Evolutionary conservation across 2,113 vertebrate genomes (phyloP).

Genomic region (Sapayoa aenigma): DNA sequence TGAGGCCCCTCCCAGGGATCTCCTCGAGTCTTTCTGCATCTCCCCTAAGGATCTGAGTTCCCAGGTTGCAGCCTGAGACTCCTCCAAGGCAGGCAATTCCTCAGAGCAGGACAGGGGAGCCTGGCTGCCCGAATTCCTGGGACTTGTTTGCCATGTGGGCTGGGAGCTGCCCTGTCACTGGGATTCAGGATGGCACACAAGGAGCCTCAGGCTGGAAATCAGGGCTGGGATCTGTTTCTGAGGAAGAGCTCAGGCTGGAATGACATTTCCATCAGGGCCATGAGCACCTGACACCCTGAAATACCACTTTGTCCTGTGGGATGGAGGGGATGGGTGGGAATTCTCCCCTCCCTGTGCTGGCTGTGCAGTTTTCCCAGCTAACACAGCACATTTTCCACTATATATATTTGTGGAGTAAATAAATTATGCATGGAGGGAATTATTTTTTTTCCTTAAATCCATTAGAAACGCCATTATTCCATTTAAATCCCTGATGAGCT

Average conservation of each 20-base stretch:
- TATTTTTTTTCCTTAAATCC: not conserved
- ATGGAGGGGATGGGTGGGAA: not conserved
- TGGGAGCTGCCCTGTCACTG: too few species aligned
- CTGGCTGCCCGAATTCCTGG: fast-evolving
- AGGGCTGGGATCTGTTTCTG: not conserved
- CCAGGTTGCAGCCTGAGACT: not conserved
- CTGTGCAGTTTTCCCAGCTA: not conserved
- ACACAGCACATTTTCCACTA: not conserved
- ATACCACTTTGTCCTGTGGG: not conserved
- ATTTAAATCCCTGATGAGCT: constrained; percentile 26
- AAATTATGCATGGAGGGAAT: constrained; percentile 4
- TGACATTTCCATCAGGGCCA: not conserved
- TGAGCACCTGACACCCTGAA: not conserved
- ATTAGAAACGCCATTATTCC: not conserved
- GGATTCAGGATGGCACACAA: not conserved
- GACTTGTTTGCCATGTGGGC: fast-evolving
- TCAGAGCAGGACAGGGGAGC: not conserved
- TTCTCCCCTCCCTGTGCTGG: not conserved
- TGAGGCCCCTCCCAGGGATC: not conserved
- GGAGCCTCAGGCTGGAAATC: not conserved
- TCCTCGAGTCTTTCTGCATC: not conserved
- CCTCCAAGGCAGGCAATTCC: not conserved
- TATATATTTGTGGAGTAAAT: not conserved
- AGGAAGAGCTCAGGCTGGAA: not conserved
- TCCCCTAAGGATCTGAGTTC: not conserved